Evolutionary conservation across 2,888 invertebrate species (phyloP).

Genomic region (Phengaris alcon): DNA sequence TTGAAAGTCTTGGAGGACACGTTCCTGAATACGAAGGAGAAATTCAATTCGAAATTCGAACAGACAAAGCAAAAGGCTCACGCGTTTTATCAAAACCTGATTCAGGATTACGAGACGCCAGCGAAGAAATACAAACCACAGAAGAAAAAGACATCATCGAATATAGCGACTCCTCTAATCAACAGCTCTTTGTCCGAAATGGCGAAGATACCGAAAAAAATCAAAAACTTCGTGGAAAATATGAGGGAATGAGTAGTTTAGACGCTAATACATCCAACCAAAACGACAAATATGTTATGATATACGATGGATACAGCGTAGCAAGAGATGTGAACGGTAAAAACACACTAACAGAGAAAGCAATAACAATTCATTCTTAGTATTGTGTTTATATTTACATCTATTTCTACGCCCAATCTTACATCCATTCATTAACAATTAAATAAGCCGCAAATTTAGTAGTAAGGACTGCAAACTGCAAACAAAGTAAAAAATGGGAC

Average conservation of each 20-base stretch:
- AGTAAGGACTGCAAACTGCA: no score
- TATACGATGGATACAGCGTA: constrained; percentile 70
- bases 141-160: constrained; percentile 59
- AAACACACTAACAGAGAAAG: constrained; percentile 60
- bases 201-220: constrained; percentile 63
- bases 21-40: constrained; percentile 50
- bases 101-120: constrained; percentile 64
- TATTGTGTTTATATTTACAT: constrained; percentile 8
- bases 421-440: no score
- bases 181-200: constrained; percentile 65
- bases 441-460: no score
- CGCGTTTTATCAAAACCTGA: constrained; percentile 59
- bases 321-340: constrained; percentile 68
- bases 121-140: constrained; percentile 54
- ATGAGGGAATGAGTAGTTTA: constrained; percentile 56
- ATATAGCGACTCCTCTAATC: constrained; percentile 61
- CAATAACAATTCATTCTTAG: constrained; percentile 54
- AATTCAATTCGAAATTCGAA: constrained; percentile 56
- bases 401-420: no score
- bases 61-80: constrained; percentile 66
- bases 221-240: constrained; percentile 63
- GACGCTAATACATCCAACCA: constrained; percentile 34
- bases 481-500: no score
- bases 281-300: constrained; percentile 55
- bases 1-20: constrained; percentile 48